Base-by-base conservation (phyloP, 2,888 invertebrate genomes). In the Lasioglossum pauxillum region DNA sequence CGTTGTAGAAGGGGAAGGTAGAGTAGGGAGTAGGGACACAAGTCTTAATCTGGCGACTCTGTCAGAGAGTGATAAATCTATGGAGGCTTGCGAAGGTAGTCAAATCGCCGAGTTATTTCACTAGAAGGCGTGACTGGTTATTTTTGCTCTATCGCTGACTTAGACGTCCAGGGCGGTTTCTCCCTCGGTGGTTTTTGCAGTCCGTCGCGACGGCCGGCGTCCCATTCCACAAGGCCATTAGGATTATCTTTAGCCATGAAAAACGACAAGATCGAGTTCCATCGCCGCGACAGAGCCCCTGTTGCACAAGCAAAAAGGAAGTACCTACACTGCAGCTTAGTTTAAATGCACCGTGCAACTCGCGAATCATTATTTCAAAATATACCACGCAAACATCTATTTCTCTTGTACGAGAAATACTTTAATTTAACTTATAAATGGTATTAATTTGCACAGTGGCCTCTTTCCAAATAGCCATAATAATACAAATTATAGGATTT, bases 211-310 rank as follows among this genome's bases (percentile, higher is more conserved):
- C 86, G 88, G 83, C 78, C 80, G 35, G 78, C 84, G 78, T 82
- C 89, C 85, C 84, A 89, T 90, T 79, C 83, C 81, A 67, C 85
- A 72, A 84, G 84, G 82, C 89, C 86, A 85, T 89, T 89, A 89
- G 88, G 87, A 91, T 91, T 92, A 92, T 93, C 91, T 90, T 93
- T 89, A 90, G 90, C 85, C 67, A 75, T 38, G 74, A 82, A 86
- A 85, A 87, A 82, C 77, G 75, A 83, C 80, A 74, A 91, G 76
- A 77, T 76, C 82, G 67, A 79, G 82, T 75, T 75, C 82, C 84
- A 71, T 81, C 77, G 82, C 67, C 46, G 27, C 78, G 69, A 74
- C 57, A 57, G 38, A 75, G 64, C 12, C 71, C 35, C 41, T 53
- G 72, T 31, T 57, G 80, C 53, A 27, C 31, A 53, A n/a, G 69